Evolutionary conservation across 2,797 vertebrate genomes (phyloP).

Genomic region (Lepilemur septentrionalis): DNA sequence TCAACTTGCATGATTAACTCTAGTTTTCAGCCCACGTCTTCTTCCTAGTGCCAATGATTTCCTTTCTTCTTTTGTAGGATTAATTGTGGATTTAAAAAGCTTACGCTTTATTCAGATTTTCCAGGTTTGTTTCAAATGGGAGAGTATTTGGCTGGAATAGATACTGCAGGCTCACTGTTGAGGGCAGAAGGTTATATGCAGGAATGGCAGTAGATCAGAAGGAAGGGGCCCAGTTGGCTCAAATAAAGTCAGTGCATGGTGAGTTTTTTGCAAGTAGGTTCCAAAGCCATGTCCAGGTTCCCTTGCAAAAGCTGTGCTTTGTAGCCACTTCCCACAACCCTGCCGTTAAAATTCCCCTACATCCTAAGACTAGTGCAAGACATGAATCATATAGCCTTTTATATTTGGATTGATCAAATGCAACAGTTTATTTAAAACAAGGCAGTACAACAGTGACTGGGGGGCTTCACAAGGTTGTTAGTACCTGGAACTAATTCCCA

Average conservation of each 20-base stretch:
- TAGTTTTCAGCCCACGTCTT: not conserved
- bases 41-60: not conserved
- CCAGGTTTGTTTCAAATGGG: not conserved
- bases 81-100: not conserved
- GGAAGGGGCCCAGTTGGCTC: not conserved
- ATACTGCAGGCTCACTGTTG: not conserved
- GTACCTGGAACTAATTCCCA: not conserved
- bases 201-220: not conserved
- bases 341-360: not conserved
- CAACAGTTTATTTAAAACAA: not conserved
- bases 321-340: not conserved
- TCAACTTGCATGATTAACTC: not conserved
- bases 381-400: not conserved
- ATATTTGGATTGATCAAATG: constrained; percentile 26
- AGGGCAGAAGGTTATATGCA: rapidly evolving
- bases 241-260: not conserved
- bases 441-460: not conserved
- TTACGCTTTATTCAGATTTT: not conserved
- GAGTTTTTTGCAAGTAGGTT: not conserved
- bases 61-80: not conserved
- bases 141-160: not conserved
- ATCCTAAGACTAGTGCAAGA: not conserved
- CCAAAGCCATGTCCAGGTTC: not conserved
- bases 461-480: not conserved
- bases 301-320: not conserved